Percentiles rank a stretch among this genome's conserved stretches.
phyloP scores from a whole-genome alignment of 1,140 invertebrate species.

The Drosophila orena region DNA sequence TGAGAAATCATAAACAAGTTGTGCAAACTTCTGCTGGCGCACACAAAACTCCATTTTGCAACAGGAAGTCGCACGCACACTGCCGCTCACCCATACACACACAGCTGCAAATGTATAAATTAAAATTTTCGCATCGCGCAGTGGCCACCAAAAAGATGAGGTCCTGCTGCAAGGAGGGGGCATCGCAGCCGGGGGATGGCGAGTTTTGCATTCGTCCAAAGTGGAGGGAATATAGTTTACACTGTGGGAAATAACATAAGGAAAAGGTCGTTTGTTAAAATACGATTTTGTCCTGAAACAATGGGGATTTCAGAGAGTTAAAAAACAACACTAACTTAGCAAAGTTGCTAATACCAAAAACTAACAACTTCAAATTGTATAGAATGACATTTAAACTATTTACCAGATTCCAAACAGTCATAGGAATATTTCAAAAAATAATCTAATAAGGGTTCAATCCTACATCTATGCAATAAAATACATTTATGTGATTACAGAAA shows the following conservation, averaged over 20 bases:
- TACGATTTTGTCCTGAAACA: too few relatives aligned
- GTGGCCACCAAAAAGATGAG: constrained; percentile 50
- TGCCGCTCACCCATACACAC: constrained; percentile 4
- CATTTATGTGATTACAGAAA: too few relatives aligned
- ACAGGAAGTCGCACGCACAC: constrained; percentile 63
- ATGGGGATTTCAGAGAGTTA: too few relatives aligned
- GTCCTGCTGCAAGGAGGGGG: constrained; percentile 10
- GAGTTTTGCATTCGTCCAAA: constrained; percentile 30
- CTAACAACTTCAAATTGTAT: too few relatives aligned
- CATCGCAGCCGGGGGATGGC: constrained; percentile 17
- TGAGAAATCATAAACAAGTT: constrained; percentile 80
- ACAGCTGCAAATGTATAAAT: constrained; percentile 69
- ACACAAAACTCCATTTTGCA: constrained; percentile 68
- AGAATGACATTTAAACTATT: too few relatives aligned
- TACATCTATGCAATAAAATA: too few relatives aligned
- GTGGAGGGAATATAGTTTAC: background rate
- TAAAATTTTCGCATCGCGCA: constrained; percentile 69
- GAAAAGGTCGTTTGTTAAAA: too few relatives aligned
- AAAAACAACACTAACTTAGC: too few relatives aligned
- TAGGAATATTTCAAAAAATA: too few relatives aligned
- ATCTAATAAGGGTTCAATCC: too few relatives aligned
- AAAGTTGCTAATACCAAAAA: too few relatives aligned
- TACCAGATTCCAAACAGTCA: too few relatives aligned
- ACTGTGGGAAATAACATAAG: background rate
- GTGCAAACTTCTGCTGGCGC: constrained; percentile 66